Conservation (phyloP, 92 coral and sea anemone species). For the Micromussa lordhowensis region DNA sequence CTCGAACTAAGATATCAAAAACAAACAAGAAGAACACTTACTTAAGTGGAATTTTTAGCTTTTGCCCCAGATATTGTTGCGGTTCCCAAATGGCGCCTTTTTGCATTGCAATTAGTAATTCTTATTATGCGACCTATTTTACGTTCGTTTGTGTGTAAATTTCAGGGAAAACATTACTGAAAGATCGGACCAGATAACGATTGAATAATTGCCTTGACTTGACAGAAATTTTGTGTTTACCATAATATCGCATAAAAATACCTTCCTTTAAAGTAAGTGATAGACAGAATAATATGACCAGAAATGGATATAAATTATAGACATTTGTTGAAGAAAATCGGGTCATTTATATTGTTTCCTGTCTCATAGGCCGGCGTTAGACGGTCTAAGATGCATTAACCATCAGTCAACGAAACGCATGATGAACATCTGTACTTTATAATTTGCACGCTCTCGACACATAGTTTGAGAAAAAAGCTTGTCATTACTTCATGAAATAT, state of each 20-base stretch:
- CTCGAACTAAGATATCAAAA: constrained; percentile 35
- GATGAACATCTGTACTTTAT: not conserved
- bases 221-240: not conserved
- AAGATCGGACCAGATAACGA: not conserved
- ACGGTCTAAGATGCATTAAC: not conserved
- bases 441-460: not conserved
- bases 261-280: not conserved
- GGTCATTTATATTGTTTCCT: constrained; percentile 12
- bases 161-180: not conserved
- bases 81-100: constrained; percentile 21
- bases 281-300: not conserved
- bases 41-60: constrained; percentile 40
- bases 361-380: not conserved
- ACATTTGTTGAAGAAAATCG: not conserved
- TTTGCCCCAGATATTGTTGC: constrained; percentile 22
- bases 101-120: constrained; percentile 37
- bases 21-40: constrained; percentile 51
- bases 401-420: not conserved
- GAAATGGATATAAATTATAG: constrained; percentile 6
- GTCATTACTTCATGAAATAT: not conserved
- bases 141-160: constrained; percentile 21
- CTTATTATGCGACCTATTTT: constrained; percentile 4
- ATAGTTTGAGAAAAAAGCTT: not conserved
- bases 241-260: not conserved
- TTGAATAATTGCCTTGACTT: constrained; percentile 8